Percentiles rank a stretch among this genome's conserved stretches.
Evolutionary conservation across 2,888 invertebrate genomes (phyloP).

Genomic region (Steinernema carpocapsae): DNA sequence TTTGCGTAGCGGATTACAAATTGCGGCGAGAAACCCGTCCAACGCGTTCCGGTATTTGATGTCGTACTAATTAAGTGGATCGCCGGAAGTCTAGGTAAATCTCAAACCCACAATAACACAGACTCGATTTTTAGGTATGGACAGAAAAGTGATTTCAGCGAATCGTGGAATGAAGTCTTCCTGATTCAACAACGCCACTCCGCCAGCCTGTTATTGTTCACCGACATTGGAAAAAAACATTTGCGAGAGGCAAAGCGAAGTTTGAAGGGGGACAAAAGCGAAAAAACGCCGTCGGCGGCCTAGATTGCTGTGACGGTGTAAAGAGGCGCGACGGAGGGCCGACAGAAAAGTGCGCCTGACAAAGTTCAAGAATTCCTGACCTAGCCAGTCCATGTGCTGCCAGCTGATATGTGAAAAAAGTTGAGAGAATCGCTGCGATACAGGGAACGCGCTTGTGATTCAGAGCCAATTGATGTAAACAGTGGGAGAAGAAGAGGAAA

Average conservation of each 20-base stretch:
- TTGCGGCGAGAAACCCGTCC: conserved; percentile 32
- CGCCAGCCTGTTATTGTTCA: conserved; percentile 14
- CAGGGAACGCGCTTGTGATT: neutral
- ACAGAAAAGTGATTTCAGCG: too few species aligned
- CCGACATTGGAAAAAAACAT: conserved; percentile 6
- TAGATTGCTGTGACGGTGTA: conserved; percentile 19
- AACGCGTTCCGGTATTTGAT: conserved; percentile 1
- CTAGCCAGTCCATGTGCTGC: conserved; percentile 19
- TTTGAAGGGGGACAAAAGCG: conserved; percentile 21
- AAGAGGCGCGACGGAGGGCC: conserved; percentile 9
- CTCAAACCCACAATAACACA: too few species aligned
- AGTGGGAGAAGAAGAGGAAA: neutral
- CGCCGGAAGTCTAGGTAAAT: neutral
- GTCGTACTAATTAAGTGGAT: neutral
- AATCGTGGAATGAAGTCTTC: neutral
- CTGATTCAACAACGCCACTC: conserved; percentile 1
- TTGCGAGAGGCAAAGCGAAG: conserved; percentile 8
- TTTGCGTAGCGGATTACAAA: conserved; percentile 20
- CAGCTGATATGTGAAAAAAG: neutral
- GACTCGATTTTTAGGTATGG: too few species aligned
- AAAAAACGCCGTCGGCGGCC: conserved; percentile 17
- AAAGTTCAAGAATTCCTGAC: neutral
- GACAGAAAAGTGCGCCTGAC: conserved; percentile 27
- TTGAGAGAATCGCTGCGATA: neutral
- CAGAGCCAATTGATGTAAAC: neutral